Evolutionary conservation across 2,113 vertebrate species (phyloP), one percentile per base, ranked within the genome.

Genomic region (Trichomycterus rosablanca): DNA sequence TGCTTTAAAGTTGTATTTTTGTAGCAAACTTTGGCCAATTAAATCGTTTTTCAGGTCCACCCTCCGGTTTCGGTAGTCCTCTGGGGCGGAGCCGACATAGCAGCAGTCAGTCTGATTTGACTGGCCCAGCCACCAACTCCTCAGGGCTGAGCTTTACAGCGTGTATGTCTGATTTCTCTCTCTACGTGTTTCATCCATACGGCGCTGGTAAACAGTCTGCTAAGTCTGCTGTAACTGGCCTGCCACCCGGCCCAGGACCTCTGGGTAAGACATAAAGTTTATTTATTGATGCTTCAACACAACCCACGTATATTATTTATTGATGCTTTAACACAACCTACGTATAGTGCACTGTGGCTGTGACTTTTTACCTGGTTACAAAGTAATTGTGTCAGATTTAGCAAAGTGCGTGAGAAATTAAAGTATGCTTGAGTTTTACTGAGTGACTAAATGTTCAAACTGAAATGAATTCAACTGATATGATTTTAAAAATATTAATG

Each of bases 151-250:
- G 96, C 80, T 99, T 99, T 67, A 99, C 94, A 0, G 96, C 96
- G 40, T 98, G 95, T 83, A 98, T 99, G 96, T 99, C 96, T 0
- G 95, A 98, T 78, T 98, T 98, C 59, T 99, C 96, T 22, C 90
- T 99, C 2, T 98, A 92, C 0, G 96, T 99, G 20, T 99, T 98
- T 78, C 94, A 99, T 76, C 96, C 94, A 0, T 99, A 99, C 0
- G 96, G 96, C 56, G 93, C 96, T 18, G 96, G 96, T 1, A 99
- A 99, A 66, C 96, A 99, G 46, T n/a, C n/a, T n/a, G n/a, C n/a
- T n/a, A 98, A 97, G 65, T 88, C 91, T 32, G 85, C 89, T 1
- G 92, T 97, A 20, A 90, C 91, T 37, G 93, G 92, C 9, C 84
- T 97, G 11, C 88, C 92, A 5, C 80, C 95, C 0, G 91, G 91